A percentile compares a stretch with the other conserved stretches of the same genome.
phyloP scores from a whole-genome alignment of 1,140 invertebrate species.

The Scaptomyza montana region DNA sequence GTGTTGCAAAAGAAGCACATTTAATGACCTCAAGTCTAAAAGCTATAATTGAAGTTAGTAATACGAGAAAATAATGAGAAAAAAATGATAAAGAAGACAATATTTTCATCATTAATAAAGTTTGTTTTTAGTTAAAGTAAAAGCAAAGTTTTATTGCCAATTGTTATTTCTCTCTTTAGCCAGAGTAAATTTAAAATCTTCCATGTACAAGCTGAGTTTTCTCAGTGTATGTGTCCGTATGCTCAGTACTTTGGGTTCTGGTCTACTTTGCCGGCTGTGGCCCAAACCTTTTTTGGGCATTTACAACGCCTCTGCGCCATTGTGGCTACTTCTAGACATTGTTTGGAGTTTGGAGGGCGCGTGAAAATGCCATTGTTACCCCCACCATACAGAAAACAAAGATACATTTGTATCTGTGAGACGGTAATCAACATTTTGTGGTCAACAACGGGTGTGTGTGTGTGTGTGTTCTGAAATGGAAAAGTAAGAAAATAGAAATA shows the following conservation, averaged over 20 bases:
- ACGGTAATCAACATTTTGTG: constrained; percentile 80
- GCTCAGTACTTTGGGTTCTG: constrained; percentile 21
- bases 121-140: too few relatives aligned
- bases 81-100: too few relatives aligned
- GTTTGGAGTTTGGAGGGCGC: constrained; percentile 53
- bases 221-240: not conserved
- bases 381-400: constrained; percentile 6
- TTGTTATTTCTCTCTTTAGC: too few relatives aligned
- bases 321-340: constrained; percentile 52
- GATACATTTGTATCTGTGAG: constrained; percentile 46
- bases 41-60: too few relatives aligned
- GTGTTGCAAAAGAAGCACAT: not conserved
- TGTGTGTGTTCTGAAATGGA: constrained; percentile 25
- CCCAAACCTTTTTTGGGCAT: constrained; percentile 76
- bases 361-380: constrained; percentile 72
- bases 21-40: too few relatives aligned
- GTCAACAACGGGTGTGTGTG: constrained; percentile 42
- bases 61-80: too few relatives aligned
- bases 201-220: not conserved
- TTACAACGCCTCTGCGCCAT: constrained; percentile 76
- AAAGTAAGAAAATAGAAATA: constrained; percentile 33
- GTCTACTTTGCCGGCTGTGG: constrained; percentile 45
- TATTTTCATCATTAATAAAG: too few relatives aligned
- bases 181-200: too few relatives aligned
- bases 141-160: too few relatives aligned